Conservation (phyloP, 2,888 invertebrate species). For the Xestia rhomboidea region DNA sequence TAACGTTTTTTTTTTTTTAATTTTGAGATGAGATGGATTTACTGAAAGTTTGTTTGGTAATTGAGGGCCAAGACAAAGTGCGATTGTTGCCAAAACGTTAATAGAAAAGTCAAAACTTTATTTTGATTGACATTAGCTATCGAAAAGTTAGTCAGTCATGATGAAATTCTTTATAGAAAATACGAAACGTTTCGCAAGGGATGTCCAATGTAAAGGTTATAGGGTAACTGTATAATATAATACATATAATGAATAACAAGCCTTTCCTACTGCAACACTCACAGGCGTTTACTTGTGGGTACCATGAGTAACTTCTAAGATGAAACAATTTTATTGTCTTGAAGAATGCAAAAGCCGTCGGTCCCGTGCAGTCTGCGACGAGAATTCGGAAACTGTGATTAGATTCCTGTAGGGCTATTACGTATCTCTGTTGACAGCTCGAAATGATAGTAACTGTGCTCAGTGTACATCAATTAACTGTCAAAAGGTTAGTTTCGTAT, state of each 20-base stretch:
- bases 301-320: background rate
- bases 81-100: too few relatives aligned
- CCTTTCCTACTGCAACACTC: background rate
- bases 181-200: background rate
- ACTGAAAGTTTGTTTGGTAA: background rate
- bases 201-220: background rate
- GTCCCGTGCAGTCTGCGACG: background rate
- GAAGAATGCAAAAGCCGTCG: background rate
- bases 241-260: background rate
- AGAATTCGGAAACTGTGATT: background rate
- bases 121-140: background rate
- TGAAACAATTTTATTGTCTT: background rate
- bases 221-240: background rate
- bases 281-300: background rate
- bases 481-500: too few relatives aligned
- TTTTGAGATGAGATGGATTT: conserved; percentile 23
- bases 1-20: conserved; percentile 17
- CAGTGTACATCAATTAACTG: too few relatives aligned
- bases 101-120: too few relatives aligned
- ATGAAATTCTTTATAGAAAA: background rate
- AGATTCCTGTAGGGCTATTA: too few relatives aligned
- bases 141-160: background rate
- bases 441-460: too few relatives aligned
- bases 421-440: too few relatives aligned
- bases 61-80: too few relatives aligned